Base-by-base conservation (phyloP, 2,113 vertebrate genomes). In the Rhinopithecus roxellana region DNA sequence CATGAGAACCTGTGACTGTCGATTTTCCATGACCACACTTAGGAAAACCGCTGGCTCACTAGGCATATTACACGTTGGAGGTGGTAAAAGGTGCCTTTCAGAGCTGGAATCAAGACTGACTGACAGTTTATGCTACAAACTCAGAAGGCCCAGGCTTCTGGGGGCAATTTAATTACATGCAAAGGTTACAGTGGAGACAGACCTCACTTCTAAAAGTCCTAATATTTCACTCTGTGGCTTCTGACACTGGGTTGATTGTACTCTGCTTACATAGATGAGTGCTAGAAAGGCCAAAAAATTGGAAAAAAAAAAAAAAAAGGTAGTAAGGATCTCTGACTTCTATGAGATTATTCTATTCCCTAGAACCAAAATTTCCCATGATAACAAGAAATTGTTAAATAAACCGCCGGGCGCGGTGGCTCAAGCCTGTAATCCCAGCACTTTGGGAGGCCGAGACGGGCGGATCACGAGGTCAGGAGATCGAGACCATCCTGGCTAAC, bases 231-330 rank as follows among this genome's bases (percentile, higher is more conserved):
- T 79, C 82, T 90, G 38, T 86, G 69, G 5, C 25, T 95, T 57
- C 13, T 90, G 61, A 84, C 23, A 35, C 0, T 81, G 25, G 23
- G 32, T 48, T 55, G 16, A 55, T 1, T 79, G 23, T 89, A 50
- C 7, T 93, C 20, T 25, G 32, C 55, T 79, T 40, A 82, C n/a
- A 38, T 1, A 23, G 48, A 45, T 12, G 43, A 55, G 67, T 86
- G 40, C 48, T 43, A 20, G 11, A 13, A 38, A 22, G 18, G 22
- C 52, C 86, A 64, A 64, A 64, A 30, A 64, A 64, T 64, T 64
- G 27, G 77, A 40, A 89, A 85, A 64, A 79, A 89, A 96, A 89
- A 96, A 1, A 87, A 91, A 85, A 1, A 14, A 52, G 78, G 30
- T 0, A 6, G 72, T 59, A 75, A 79, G 75, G 92, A 97, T 64